Evolutionary conservation across 2,797 vertebrate species (phyloP), one percentile per base, ranked within the genome.

Genomic region (Siniperca undulata): DNA sequence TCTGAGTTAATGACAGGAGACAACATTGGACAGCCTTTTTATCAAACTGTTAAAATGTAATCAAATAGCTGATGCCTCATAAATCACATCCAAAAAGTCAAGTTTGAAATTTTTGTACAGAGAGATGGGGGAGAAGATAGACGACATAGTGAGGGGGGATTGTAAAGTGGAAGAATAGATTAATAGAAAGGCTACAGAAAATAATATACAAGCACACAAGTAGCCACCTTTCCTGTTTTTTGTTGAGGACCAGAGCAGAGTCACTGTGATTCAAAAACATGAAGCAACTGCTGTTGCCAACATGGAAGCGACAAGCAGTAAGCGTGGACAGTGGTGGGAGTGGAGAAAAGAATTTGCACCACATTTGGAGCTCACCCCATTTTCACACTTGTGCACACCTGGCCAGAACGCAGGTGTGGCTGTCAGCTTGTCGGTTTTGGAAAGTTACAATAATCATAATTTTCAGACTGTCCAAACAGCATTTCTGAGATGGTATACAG

Each of bases 401-500:
- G 87, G 83, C 68, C 73, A 11, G 69, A 61, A 55, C 71, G 40
- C 88, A 92, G 87, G 77, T 83, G 86, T 44, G 7, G 46, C 73
- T 67, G 56, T 80, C 70, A 58, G 60, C 62, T 60, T 67, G 76
- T 81, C 46, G 14, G 40, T 68, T 80, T 77, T n/a, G 42, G 67
- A 74, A 74, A 75, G 52, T 58, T 60, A 70, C 70, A 81, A 69
- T 78, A 83, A 87, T 80, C 44, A 83, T 91, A 83, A 89, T 75
- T 81, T 78, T 81, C 71, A 80, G 72, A 80, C 69, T 74, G 82
- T 73, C 80, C 68, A 85, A 78, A 85, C 71, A 85, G 83, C 79
- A 75, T 34, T 80, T 84, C 34, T 60, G 38, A 70, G 36, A 60
- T 20, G 46, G 36, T 2, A 10, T 40, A 64, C 80, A 30, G 17